Percentiles rank a stretch among this genome's conserved stretches.
These are phyloP conservation scores for Alfaro cultratus DNA, from an alignment of 2,797 vertebrate genomes.

Conservation along the genomic window DNA sequence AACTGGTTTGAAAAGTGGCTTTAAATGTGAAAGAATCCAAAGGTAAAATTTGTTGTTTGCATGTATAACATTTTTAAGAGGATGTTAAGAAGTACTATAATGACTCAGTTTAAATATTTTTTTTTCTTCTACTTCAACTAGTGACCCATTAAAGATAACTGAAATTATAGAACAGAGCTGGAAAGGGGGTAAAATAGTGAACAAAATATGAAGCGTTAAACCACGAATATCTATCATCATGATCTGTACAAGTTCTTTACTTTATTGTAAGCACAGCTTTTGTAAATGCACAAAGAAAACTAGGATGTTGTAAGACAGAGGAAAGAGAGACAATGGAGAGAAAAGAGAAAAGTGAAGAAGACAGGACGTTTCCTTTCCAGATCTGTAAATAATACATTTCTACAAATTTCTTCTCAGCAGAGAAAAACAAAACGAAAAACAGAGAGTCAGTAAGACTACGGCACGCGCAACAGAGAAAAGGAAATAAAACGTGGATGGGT, in stretches of 20 bases:
- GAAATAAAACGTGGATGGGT: slow-evolving; percentile 63
- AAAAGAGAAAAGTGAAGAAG: slow-evolving; percentile 69
- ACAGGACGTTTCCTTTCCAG: slow-evolving; percentile 74
- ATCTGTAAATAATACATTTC: slow-evolving; percentile 92
- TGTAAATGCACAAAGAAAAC: slow-evolving; percentile 96
- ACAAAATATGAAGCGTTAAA: background rate
- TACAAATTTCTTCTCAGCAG: slow-evolving; percentile 83
- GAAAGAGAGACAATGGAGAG: slow-evolving; percentile 76
- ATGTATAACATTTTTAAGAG: background rate
- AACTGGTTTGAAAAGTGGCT: background rate
- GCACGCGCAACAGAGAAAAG: slow-evolving; percentile 58
- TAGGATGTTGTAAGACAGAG: slow-evolving; percentile 83
- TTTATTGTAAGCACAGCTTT: slow-evolving; percentile 93
- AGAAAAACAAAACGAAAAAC: slow-evolving; percentile 64
- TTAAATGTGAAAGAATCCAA: background rate
- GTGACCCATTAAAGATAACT: background rate
- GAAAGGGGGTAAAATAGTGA: background rate
- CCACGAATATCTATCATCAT: slow-evolving; percentile 26
- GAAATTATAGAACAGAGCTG: background rate
- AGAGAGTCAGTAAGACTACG: slow-evolving; percentile 66
- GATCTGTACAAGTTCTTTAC: slow-evolving; percentile 96
- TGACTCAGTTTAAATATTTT: background rate
- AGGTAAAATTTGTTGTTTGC: background rate
- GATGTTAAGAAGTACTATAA: background rate
- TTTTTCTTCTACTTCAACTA: background rate